These are phyloP conservation scores for Eupelmus urozonus DNA, from an alignment of 2,888 invertebrate genomes.

Conservation along the genomic window DNA sequence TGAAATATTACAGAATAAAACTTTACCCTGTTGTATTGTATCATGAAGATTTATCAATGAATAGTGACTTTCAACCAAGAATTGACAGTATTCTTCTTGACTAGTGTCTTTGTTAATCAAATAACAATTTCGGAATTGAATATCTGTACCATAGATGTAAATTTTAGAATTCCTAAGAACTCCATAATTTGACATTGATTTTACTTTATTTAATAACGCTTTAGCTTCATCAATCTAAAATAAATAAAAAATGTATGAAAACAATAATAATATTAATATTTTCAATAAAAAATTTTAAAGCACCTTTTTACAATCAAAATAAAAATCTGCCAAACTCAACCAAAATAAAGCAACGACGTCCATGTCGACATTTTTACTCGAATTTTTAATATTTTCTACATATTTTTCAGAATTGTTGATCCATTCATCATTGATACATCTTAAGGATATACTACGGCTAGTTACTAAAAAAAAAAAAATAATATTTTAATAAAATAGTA, in stretches of 20 bases:
- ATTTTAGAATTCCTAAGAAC: slow-evolving; percentile 62
- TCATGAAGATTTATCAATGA: slow-evolving; percentile 66
- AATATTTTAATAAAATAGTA: slow-evolving; percentile 8
- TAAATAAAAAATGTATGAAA: slow-evolving; percentile 13
- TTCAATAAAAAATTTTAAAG: neutral
- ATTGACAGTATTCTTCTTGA: slow-evolving; percentile 66
- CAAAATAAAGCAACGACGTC: slow-evolving; percentile 67
- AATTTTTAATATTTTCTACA: slow-evolving; percentile 58
- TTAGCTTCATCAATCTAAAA: slow-evolving; percentile 66
- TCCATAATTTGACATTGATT: slow-evolving; percentile 55
- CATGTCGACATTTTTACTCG: slow-evolving; percentile 58
- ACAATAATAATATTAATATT: slow-evolving; percentile 6
- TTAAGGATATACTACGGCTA: slow-evolving; percentile 68
- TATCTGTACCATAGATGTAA: slow-evolving; percentile 65
- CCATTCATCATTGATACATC: slow-evolving; percentile 67
- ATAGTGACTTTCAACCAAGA: slow-evolving; percentile 68
- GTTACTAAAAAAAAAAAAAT: slow-evolving; percentile 65
- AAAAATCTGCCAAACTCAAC: slow-evolving; percentile 71
- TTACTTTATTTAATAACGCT: slow-evolving; percentile 63
- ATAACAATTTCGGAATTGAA: slow-evolving; percentile 65
- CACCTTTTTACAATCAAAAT: slow-evolving; percentile 70
- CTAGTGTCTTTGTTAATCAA: slow-evolving; percentile 62
- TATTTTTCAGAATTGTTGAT: slow-evolving; percentile 64
- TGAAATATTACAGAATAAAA: neutral
- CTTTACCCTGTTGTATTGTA: slow-evolving; percentile 38